A percentile compares a stretch with the other conserved stretches of the same genome.
These are phyloP conservation scores for Bimastos eiseni DNA, from an alignment of 2,888 invertebrate species.

Conservation along the genomic window DNA sequence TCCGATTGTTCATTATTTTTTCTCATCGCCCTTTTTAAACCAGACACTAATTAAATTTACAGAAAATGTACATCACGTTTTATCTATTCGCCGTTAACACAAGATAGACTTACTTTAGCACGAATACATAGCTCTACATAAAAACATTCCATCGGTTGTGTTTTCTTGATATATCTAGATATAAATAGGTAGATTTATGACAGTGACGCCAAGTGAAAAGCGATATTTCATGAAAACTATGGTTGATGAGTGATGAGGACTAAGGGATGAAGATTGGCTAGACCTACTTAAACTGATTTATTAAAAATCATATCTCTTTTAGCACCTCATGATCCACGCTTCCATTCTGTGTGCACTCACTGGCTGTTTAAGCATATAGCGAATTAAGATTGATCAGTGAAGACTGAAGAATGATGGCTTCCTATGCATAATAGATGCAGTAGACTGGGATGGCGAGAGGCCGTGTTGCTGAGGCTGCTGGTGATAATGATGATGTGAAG, in stretches of 20 bases:
- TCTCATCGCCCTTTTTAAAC: neutral
- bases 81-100: neutral
- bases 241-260: neutral
- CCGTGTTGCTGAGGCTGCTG: neutral
- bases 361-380: neutral
- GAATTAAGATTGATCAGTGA: neutral
- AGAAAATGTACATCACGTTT: neutral
- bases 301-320: no score
- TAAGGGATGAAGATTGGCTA: neutral
- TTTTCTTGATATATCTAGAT: no score
- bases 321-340: no score
- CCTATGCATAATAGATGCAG: neutral
- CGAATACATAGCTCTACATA: neutral
- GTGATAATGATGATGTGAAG: constrained; percentile 27
- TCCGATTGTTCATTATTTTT: neutral
- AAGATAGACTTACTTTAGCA: no score
- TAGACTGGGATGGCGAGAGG: neutral
- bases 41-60: neutral
- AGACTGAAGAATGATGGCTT: neutral
- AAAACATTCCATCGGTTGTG: neutral
- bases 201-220: no score
- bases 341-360: no score
- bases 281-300: no score
- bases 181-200: neutral
- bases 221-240: neutral